Evolutionary conservation across 1,140 invertebrate genomes (phyloP).

Genomic region (Rhopalosiphum maidis): DNA sequence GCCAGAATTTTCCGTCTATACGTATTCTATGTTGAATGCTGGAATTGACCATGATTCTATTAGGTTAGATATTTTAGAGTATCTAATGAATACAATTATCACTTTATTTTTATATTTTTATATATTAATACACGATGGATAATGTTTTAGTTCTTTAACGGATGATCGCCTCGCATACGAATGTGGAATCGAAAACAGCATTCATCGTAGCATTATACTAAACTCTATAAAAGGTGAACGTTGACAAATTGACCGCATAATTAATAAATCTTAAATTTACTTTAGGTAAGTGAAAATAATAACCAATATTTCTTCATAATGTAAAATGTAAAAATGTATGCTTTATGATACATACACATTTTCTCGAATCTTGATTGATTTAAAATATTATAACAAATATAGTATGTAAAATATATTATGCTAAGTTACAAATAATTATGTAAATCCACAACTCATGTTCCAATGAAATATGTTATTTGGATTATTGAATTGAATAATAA

Average conservation of each 20-base stretch:
- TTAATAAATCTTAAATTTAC: not conserved
- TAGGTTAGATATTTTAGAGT: conserved; percentile 61
- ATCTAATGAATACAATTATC: not conserved
- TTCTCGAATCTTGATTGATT: too few species aligned
- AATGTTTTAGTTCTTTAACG: conserved; percentile 69
- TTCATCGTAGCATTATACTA: conserved; percentile 89
- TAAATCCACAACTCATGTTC: not conserved
- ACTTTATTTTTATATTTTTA: not conserved
- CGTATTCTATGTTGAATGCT: conserved; percentile 94
- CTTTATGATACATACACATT: not conserved
- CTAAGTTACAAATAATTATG: not conserved
- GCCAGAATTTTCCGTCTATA: conserved; percentile 93
- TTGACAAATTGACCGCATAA: not conserved
- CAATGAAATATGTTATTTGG: not conserved
- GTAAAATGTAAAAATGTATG: too few species aligned
- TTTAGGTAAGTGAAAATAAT: not conserved
- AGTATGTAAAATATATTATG: not conserved
- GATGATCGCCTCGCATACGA: conserved; percentile 91
- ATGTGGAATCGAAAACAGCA: conserved; percentile 91
- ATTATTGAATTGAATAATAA: not conserved
- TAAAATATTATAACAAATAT: not conserved
- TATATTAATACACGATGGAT: not conserved
- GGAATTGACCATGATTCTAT: conserved; percentile 90
- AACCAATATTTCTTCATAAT: too few species aligned
- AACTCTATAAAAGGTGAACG: conserved; percentile 81